phyloP scores from a whole-genome alignment of 2,113 vertebrate species.

The Chrysemys picta region DNA sequence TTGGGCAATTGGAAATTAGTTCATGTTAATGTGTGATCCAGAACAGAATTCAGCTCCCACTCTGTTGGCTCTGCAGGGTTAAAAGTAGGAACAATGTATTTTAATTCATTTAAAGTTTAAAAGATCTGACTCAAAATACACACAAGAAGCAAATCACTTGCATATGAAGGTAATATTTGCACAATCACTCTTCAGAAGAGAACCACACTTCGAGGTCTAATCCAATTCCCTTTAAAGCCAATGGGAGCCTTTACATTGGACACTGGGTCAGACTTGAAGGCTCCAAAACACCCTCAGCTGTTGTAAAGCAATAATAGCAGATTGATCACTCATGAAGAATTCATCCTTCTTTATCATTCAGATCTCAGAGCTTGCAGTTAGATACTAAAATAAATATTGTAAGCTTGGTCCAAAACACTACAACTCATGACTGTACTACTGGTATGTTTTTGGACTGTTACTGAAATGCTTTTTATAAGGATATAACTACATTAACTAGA shows the following conservation, averaged over 20 bases:
- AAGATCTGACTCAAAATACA: not conserved
- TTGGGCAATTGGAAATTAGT: not conserved
- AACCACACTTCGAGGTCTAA: not conserved
- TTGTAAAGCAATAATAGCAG: no score
- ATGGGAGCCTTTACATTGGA: not conserved
- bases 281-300: not conserved
- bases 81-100: not conserved
- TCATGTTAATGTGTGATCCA: not conserved
- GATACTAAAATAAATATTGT: not conserved
- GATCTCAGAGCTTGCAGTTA: not conserved
- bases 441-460: not conserved
- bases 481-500: not conserved
- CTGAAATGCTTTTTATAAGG: slow-evolving; percentile 14
- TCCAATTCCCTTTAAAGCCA: not conserved
- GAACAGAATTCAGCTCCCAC: not conserved
- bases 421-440: not conserved
- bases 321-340: not conserved
- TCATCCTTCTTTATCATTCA: not conserved
- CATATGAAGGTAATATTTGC: not conserved
- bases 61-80: not conserved
- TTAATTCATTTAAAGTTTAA: slow-evolving; percentile 29
- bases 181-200: not conserved
- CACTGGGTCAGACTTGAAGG: not conserved
- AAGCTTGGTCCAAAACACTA: not conserved
- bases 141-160: not conserved